phyloP scores from a whole-genome alignment of 2,797 vertebrate species.

The Simalia tracyae region DNA sequence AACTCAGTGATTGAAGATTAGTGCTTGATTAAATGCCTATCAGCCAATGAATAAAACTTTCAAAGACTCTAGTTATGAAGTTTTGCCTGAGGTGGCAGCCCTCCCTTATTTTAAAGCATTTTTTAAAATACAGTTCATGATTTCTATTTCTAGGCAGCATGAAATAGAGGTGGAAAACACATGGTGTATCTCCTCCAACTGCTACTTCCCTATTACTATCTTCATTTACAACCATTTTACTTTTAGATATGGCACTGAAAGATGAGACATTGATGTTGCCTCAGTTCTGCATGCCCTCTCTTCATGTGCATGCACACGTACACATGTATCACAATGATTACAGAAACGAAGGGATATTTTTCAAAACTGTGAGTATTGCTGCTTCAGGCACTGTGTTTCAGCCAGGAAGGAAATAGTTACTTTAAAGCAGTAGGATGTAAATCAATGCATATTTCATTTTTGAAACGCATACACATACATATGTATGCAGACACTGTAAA shows the following conservation, averaged over 20 bases:
- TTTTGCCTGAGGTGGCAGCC: background rate
- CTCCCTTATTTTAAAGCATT: background rate
- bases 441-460: background rate
- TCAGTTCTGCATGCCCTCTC: background rate
- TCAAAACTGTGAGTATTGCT: background rate
- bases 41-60: slow-evolving; percentile 14
- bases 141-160: background rate
- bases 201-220: background rate
- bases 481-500: background rate
- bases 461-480: background rate
- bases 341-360: background rate
- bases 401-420: background rate
- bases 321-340: background rate
- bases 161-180: background rate
- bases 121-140: background rate
- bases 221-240: background rate
- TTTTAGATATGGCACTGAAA: background rate
- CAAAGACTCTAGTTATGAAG: background rate
- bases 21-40: slow-evolving; percentile 21
- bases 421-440: background rate
- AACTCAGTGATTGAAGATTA: slow-evolving; percentile 13
- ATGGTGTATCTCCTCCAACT: background rate
- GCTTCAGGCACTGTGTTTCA: background rate
- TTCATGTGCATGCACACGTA: background rate
- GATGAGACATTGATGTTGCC: no score